A percentile compares a stretch with the other conserved stretches of the same genome.
phyloP scores from a whole-genome alignment of 1,140 invertebrate species.

The Pristionchus pacificus region DNA sequence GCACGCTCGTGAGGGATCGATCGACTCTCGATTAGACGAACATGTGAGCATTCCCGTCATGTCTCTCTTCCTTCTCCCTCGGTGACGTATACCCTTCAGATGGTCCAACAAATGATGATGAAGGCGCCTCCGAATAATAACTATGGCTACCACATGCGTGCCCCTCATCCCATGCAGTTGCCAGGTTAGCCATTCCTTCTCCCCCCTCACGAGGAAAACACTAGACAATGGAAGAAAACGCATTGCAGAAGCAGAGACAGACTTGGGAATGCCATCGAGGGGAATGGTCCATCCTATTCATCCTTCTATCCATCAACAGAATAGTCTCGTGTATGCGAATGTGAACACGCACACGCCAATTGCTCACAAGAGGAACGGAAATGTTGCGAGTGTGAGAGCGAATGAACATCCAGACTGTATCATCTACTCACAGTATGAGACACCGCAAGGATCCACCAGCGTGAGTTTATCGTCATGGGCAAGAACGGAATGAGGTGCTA shows the following conservation, averaged over 20 bases:
- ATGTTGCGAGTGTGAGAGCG: too few relatives aligned
- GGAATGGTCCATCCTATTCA: not conserved
- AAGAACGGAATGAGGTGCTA: too few relatives aligned
- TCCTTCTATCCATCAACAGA: not conserved
- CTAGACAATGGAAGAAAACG: too few relatives aligned
- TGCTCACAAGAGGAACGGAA: not conserved
- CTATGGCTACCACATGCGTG: constrained; percentile 11
- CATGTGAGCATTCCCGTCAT: constrained; percentile 33
- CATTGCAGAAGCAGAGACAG: not conserved
- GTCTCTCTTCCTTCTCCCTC: constrained; percentile 12
- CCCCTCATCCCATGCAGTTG: constrained; percentile 3
- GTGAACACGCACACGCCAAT: not conserved
- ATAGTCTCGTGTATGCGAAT: not conserved
- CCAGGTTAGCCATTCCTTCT: not conserved
- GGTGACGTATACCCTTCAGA: constrained; percentile 12
- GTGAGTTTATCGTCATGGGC: not conserved
- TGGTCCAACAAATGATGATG: constrained; percentile 11
- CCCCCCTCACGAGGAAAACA: too few relatives aligned
- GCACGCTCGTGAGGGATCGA: constrained; percentile 44
- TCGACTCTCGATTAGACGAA: constrained; percentile 46
- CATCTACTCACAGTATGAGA: constrained; percentile 13
- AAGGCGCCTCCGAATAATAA: constrained; percentile 16
- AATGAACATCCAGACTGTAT: constrained; percentile 10
- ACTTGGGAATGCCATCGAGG: not conserved
- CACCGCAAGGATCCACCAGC: constrained; percentile 5